phyloP scores from a whole-genome alignment of 2,113 vertebrate genomes.

The Periophthalmodon schlosseri region DNA sequence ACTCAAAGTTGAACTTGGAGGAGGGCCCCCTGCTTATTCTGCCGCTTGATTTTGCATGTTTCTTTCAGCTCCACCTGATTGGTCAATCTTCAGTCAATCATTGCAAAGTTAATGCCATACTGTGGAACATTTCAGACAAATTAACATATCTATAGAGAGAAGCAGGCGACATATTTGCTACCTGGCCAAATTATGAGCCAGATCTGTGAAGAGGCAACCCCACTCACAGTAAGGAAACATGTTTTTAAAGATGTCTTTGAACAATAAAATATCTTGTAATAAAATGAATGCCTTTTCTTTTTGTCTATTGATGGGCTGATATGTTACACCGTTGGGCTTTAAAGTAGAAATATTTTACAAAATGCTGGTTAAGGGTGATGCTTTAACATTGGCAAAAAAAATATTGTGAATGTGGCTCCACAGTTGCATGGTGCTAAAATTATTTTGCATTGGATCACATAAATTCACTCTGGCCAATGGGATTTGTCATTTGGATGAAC shows the following conservation, averaged over 20 bases:
- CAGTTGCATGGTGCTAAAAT: constrained; percentile 25
- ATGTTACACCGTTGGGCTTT: background rate
- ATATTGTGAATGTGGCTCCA: constrained; percentile 21
- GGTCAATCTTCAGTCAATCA: no score
- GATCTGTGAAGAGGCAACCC: background rate
- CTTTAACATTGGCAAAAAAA: background rate
- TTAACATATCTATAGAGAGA: no score
- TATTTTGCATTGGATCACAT: constrained; percentile 25
- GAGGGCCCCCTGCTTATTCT: no score
- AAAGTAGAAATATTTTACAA: background rate
- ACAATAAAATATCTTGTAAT: background rate
- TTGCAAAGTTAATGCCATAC: background rate
- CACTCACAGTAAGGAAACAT: background rate
- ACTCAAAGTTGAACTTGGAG: no score
- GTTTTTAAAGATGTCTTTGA: background rate
- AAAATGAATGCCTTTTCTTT: background rate
- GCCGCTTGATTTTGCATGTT: no score
- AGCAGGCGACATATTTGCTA: background rate
- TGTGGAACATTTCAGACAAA: no score
- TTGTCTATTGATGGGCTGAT: background rate
- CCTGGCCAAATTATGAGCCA: background rate
- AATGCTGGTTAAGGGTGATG: background rate
- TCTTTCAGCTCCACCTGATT: no score
- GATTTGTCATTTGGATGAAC: background rate
- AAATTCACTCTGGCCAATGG: constrained; percentile 15